A percentile compares a stretch with the other conserved stretches of the same genome.
These are phyloP conservation scores for Microtus oregoni DNA, from an alignment of 2,113 vertebrate genomes.

Conservation along the genomic window DNA sequence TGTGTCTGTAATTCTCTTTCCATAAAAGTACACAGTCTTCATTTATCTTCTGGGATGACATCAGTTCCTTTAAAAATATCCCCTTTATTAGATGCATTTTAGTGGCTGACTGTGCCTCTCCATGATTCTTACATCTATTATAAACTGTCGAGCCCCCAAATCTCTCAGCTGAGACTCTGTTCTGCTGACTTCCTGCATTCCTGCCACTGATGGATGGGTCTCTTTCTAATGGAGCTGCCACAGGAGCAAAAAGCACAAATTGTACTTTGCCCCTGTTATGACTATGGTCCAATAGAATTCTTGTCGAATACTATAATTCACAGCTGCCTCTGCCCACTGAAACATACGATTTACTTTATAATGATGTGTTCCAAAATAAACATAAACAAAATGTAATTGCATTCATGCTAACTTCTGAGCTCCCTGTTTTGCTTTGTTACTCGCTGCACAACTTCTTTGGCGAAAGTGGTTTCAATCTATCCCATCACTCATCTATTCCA, in stretches of 20 bases:
- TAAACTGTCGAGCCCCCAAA: conserved; percentile 63
- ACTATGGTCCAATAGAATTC: conserved; percentile 11
- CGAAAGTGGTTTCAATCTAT: neutral
- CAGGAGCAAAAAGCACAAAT: conserved; percentile 45
- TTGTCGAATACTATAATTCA: neutral
- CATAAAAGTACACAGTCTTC: conserved; percentile 10
- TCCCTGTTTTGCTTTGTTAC: neutral
- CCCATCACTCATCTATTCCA: neutral
- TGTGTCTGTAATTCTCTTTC: conserved; percentile 34
- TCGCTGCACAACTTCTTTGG: neutral
- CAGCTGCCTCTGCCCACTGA: conserved; percentile 36
- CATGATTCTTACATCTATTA: conserved; percentile 66
- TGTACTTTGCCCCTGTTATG: neutral
- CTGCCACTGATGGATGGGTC: conserved; percentile 60
- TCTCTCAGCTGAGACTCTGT: conserved; percentile 74
- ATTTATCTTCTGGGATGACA: conserved; percentile 71
- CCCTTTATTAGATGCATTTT: conserved; percentile 70
- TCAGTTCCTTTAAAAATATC: conserved; percentile 73
- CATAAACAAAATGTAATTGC: neutral
- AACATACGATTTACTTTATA: neutral
- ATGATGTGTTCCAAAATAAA: conserved; percentile 30
- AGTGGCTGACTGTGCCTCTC: conserved; percentile 30
- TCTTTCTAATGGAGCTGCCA: conserved; percentile 67
- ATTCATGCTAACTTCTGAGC: neutral
- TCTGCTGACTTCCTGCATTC: conserved; percentile 53